A percentile compares a stretch with the other conserved stretches of the same genome.
These are phyloP conservation scores for Semotilus atromaculatus DNA, from an alignment of 2,797 vertebrate species.

Conservation along the genomic window DNA sequence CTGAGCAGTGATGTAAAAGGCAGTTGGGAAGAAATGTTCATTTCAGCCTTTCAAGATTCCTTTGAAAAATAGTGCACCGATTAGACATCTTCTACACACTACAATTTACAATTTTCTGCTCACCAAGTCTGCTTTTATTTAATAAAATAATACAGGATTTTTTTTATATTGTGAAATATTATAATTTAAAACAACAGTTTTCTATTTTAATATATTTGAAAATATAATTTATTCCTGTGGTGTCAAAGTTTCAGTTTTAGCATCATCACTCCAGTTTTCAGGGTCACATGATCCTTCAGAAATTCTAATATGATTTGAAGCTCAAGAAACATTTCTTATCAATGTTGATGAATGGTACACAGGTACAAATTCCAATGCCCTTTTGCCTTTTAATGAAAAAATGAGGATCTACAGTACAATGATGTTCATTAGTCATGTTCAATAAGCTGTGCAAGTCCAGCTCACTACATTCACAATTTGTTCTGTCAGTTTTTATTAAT, in stretches of 20 bases:
- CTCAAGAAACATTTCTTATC: not conserved
- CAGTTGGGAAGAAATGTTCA: not conserved
- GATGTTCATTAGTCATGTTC: not conserved
- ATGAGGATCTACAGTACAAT: not conserved
- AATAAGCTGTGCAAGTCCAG: not conserved
- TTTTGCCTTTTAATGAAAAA: not conserved
- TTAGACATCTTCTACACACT: not conserved
- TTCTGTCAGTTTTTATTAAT: conserved; percentile 6
- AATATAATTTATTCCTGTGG: not conserved
- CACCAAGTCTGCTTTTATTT: not conserved
- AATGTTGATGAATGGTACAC: not conserved
- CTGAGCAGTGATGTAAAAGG: not conserved
- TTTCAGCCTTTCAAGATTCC: not conserved
- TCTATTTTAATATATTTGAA: not conserved
- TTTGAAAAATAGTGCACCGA: not conserved
- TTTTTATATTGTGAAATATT: not conserved
- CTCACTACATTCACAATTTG: not conserved
- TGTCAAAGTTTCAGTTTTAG: not conserved
- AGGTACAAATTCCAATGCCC: not conserved
- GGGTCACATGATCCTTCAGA: not conserved
- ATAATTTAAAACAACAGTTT: not conserved
- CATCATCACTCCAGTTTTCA: not conserved
- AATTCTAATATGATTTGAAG: not conserved
- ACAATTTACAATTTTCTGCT: not conserved
- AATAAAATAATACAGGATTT: not conserved